Base-by-base conservation (phyloP, 2,888 invertebrate species). In the Drosophila mayaguana region DNA sequence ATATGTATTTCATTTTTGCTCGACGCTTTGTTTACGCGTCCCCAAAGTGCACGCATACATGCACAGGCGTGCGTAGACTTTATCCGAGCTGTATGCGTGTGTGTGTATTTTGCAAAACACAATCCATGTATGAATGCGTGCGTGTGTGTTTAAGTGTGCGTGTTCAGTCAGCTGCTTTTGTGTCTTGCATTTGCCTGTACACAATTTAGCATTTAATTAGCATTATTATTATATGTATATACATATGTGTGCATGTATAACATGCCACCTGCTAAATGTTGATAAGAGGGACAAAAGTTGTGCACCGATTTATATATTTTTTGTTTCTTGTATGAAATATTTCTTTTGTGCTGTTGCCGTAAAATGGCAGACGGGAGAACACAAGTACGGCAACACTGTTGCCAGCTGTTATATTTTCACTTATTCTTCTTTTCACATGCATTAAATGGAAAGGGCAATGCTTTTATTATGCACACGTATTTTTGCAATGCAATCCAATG, bases 21-120 rank as follows among this genome's bases (percentile, higher is more conserved):
- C 42, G 70, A 61, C 56, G 75, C 66, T 79, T 72, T 76, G 66
- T 77, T 79, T 77, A 77, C 71, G 80, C 75, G 79, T 75, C 56
- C 75, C 61, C 64, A 59, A 54, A 75, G 60, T 59, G 43, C 53
- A 60, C 32, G 43, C 45, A 55, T 32, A 63, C 45, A 38, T 36
- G 42, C 50, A 32, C 34, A 65, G 28, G 38, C 32, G 38, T 59
- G 43, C n/a, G 32, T 22, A 53, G 8, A 34, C 16, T 32, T 28
- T 11, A n/a, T 6, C 8, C 22, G 28, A n/a, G 5, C 18, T 32
- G 11, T 32, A 11, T 11, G 32, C 3, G 32, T 32, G 32, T 32
- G n/a, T 51, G 16, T 66, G 36, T 70, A 16, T 64, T 56, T 43
- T 32, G 25, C 38, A 8, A 45, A 22, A 45, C 32, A 32, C 36